A percentile compares a stretch with the other conserved stretches of the same genome.
Evolutionary conservation across 1,140 invertebrate genomes (phyloP).

Genomic region (Anastrepha ludens): DNA sequence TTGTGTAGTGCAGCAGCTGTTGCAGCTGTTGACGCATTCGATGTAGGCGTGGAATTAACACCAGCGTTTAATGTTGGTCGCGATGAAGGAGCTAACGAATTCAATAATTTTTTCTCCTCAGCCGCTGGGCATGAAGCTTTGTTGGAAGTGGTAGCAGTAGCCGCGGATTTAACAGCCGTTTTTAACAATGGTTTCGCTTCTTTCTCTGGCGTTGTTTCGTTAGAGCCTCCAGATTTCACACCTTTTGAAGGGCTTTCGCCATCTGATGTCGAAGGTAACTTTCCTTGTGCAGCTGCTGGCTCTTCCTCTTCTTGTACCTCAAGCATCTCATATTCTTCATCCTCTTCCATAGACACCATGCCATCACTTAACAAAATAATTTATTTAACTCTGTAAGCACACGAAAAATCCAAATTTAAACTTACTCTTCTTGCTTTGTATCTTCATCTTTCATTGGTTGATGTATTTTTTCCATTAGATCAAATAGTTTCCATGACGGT

Average conservation of each 20-base stretch:
- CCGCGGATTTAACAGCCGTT: not conserved
- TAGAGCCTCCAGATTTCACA: slow-evolving; percentile 60
- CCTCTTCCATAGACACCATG: slow-evolving; percentile 64
- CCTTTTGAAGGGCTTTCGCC: slow-evolving; percentile 70
- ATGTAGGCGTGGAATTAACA: slow-evolving; percentile 51
- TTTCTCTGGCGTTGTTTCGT: slow-evolving; percentile 65
- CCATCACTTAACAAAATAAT: slow-evolving; percentile 34
- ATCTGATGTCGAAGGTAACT: slow-evolving; percentile 65
- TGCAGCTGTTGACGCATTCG: slow-evolving; percentile 56
- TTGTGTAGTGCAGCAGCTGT: slow-evolving; percentile 66
- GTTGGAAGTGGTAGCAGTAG: not conserved
- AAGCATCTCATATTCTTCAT: slow-evolving; percentile 70
- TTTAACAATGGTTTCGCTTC: slow-evolving; percentile 65
- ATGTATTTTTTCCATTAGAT: slow-evolving; percentile 70
- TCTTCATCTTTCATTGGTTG: slow-evolving; percentile 61
- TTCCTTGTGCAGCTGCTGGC: slow-evolving; percentile 55
- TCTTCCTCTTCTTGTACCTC: slow-evolving; percentile 71
- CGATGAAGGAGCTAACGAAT: slow-evolving; percentile 63
- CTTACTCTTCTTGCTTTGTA: slow-evolving; percentile 67
- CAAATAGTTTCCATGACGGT: slow-evolving; percentile 69
- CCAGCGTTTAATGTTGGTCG: not conserved
- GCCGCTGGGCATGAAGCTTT: slow-evolving; percentile 8
- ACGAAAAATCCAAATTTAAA: not conserved
- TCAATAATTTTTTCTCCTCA: slow-evolving; percentile 69
- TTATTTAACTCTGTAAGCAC: not conserved